phyloP scores from a whole-genome alignment of 2,888 invertebrate genomes.

The Tetheella fluctuosa region DNA sequence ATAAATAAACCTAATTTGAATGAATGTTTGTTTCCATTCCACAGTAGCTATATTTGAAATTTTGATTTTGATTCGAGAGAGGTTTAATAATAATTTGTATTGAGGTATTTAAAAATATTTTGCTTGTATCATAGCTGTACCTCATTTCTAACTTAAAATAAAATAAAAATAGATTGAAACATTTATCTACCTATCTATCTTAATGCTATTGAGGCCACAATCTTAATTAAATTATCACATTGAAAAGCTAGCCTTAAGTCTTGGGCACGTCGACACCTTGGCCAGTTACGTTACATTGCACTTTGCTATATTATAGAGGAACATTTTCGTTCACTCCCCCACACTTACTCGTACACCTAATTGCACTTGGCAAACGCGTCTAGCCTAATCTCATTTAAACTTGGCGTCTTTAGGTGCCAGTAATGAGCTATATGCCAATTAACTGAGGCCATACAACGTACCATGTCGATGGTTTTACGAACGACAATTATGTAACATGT shows the following conservation, averaged over 20 bases:
- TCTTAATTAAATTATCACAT: too few species aligned
- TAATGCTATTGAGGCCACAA: too few species aligned
- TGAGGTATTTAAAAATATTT: too few species aligned
- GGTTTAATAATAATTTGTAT: too few species aligned
- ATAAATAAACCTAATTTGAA: too few species aligned
- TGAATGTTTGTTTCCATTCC: too few species aligned
- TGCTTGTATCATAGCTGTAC: too few species aligned
- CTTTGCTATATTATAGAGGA: neutral
- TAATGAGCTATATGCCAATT: conserved; percentile 10
- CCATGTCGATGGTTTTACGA: neutral
- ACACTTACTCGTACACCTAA: conserved; percentile 4
- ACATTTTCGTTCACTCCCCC: neutral
- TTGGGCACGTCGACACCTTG: neutral
- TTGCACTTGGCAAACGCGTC: conserved; percentile 10
- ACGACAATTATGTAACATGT: neutral
- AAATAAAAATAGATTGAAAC: too few species aligned
- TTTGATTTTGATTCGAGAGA: too few species aligned
- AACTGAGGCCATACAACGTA: conserved; percentile 4
- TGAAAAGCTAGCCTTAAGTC: neutral
- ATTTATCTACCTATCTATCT: too few species aligned
- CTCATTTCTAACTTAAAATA: too few species aligned
- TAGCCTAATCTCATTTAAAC: conserved; percentile 10
- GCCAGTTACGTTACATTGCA: neutral
- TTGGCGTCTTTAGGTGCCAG: conserved; percentile 8
- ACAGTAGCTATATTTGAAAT: too few species aligned